Conservation (phyloP, 2,888 invertebrate species). For the Drosophila meridionalis region DNA sequence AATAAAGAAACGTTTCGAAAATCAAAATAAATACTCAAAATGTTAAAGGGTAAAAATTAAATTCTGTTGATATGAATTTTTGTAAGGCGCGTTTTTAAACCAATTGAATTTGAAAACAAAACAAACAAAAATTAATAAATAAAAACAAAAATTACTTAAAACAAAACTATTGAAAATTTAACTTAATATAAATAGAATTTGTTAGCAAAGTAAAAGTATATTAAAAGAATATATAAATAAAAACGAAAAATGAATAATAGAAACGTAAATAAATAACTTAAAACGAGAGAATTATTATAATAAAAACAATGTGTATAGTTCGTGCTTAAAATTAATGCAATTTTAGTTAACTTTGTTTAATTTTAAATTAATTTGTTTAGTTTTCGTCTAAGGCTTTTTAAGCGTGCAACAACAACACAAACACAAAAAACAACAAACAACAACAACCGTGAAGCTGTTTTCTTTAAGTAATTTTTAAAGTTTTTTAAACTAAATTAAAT, state of each 20-base stretch:
- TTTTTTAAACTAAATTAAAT: slow-evolving; percentile 74
- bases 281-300: slow-evolving; percentile 35
- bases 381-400: slow-evolving; percentile 60
- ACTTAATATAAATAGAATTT: slow-evolving; percentile 80
- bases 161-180: slow-evolving; percentile 75
- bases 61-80: slow-evolving; percentile 83
- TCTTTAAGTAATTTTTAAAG: slow-evolving; percentile 82
- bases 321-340: slow-evolving; percentile 76
- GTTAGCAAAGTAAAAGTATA: slow-evolving; percentile 77
- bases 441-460: slow-evolving; percentile 77
- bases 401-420: slow-evolving; percentile 49
- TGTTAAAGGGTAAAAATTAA: slow-evolving; percentile 59
- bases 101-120: slow-evolving; percentile 60
- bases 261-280: slow-evolving; percentile 39
- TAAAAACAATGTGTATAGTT: slow-evolving; percentile 73
- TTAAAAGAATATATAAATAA: slow-evolving; percentile 21
- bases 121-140: slow-evolving; percentile 30
- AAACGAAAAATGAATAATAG: slow-evolving; percentile 42
- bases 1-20: slow-evolving; percentile 23
- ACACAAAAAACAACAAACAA: slow-evolving; percentile 50
- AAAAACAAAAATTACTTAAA: slow-evolving; percentile 40
- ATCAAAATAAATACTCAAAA: slow-evolving; percentile 57
- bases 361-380: slow-evolving; percentile 79
- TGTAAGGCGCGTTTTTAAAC: slow-evolving; percentile 70
- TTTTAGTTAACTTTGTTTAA: slow-evolving; percentile 82